These are phyloP conservation scores for Onychomys leucogaster DNA, from an alignment of 2,797 vertebrate genomes.

Conservation along the genomic window DNA sequence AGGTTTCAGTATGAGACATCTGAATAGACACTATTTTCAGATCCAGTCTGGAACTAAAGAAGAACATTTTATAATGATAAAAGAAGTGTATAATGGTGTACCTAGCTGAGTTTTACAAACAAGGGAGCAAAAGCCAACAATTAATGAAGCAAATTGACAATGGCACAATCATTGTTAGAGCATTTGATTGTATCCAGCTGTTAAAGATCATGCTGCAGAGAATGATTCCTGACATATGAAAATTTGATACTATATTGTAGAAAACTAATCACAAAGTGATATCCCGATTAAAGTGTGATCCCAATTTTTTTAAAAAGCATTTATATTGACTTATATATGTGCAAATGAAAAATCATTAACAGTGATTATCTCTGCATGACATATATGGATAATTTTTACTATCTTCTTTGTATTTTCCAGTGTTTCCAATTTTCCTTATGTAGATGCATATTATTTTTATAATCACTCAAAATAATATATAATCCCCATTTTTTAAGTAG, in stretches of 20 bases:
- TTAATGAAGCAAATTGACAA: not conserved
- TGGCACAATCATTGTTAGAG: not conserved
- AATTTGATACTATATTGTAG: not conserved
- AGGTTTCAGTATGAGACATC: slow-evolving; percentile 13
- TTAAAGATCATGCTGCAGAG: not conserved
- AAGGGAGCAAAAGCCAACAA: not conserved
- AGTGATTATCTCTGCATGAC: slow-evolving; percentile 18
- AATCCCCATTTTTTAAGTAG: slow-evolving; percentile 32
- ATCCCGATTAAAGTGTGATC: slow-evolving; percentile 33
- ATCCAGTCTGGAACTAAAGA: not conserved
- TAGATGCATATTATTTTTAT: slow-evolving; percentile 46
- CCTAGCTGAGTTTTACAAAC: slow-evolving; percentile 12
- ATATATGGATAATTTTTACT: slow-evolving; percentile 31
- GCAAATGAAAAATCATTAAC: slow-evolving; percentile 43
- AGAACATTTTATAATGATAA: slow-evolving; percentile 11
- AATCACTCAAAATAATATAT: slow-evolving; percentile 48
- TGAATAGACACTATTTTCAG: not conserved
- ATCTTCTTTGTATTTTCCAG: slow-evolving; percentile 26
- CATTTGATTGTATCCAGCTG: slow-evolving; percentile 4
- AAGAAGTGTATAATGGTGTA: not conserved
- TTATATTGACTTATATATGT: not conserved
- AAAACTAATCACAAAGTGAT: slow-evolving; percentile 35
- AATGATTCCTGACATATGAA: slow-evolving; percentile 28
- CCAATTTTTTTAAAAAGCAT: not conserved
- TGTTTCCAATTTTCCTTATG: slow-evolving; percentile 25